Conservation (phyloP, 2,888 invertebrate genomes). For the Dolomedes plantarius region DNA sequence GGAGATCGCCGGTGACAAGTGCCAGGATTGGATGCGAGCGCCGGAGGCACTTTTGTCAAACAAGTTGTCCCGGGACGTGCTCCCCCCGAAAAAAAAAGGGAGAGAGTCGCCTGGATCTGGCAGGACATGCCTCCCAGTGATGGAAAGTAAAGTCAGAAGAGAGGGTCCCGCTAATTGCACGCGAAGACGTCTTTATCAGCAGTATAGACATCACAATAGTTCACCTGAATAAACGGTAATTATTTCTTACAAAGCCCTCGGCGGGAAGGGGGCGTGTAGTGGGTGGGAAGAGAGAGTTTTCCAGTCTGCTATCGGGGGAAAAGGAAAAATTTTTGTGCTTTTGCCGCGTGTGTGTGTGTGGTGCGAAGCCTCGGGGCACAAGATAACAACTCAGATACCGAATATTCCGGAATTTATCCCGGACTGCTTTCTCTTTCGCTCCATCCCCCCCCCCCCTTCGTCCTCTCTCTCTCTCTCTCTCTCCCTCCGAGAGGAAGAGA, state of each 20-base stretch:
- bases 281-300: conserved; percentile 14
- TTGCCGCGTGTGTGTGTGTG: not conserved
- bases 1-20: conserved; percentile 59
- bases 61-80: conserved; percentile 68
- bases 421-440: conserved; percentile 21
- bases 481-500: not conserved
- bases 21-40: conserved; percentile 67
- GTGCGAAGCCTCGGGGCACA: conserved; percentile 47
- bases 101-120: conserved; percentile 55
- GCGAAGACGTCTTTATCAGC: conserved; percentile 73
- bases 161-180: conserved; percentile 71
- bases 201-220: conserved; percentile 72
- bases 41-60: conserved; percentile 62
- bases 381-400: conserved; percentile 70
- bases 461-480: conserved; percentile 5
- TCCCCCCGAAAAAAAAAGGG: conserved; percentile 17
- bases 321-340: conserved; percentile 43
- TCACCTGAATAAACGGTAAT: conserved; percentile 73
- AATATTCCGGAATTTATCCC: conserved; percentile 67
- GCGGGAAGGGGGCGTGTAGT: conserved; percentile 23
- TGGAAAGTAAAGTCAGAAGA: conserved; percentile 69
- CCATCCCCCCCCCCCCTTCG: conserved; percentile 20
- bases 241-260: conserved; percentile 70
- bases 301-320: conserved; percentile 23
- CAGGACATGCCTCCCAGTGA: conserved; percentile 70